Evolutionary conservation across 2,797 vertebrate genomes (phyloP).

Genomic region (Melanotaenia boesemani): DNA sequence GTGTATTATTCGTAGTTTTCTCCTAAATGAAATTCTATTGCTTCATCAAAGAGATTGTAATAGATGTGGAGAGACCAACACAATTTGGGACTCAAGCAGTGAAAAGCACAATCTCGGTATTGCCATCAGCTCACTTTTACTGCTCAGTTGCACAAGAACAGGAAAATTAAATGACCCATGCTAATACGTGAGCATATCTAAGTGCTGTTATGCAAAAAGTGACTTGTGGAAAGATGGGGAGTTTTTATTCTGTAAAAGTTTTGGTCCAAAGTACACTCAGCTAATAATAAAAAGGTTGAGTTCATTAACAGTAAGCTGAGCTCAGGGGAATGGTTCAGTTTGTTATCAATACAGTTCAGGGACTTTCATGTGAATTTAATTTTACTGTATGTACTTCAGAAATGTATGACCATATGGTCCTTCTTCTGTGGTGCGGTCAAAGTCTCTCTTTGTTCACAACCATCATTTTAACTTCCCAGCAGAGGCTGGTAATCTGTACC

Average conservation of each 20-base stretch:
- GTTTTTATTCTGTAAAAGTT: conserved; percentile 1
- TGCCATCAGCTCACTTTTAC: conserved; percentile 34
- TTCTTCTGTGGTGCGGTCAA: conserved; percentile 33
- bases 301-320: conserved; percentile 47
- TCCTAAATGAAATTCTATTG: conserved; percentile 39
- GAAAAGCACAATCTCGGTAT: conserved; percentile 62
- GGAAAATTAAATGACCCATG: conserved; percentile 6
- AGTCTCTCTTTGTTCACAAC: conserved; percentile 39
- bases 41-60: conserved; percentile 48
- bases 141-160: conserved; percentile 36
- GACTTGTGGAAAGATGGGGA: conserved; percentile 32
- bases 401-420: conserved; percentile 33
- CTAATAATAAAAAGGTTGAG: conserved; percentile 41
- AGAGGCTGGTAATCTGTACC: conserved; percentile 21
- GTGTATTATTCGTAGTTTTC: conserved; percentile 79
- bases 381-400: conserved; percentile 46
- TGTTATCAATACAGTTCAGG: conserved; percentile 41
- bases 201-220: conserved; percentile 50
- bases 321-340: conserved; percentile 55
- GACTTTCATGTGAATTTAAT: conserved; percentile 49
- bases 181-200: conserved; percentile 22
- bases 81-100: conserved; percentile 56
- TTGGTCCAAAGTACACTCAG: conserved; percentile 42
- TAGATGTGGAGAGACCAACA: conserved; percentile 28
- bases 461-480: conserved; percentile 17